Evolutionary conservation across 2,113 vertebrate genomes (phyloP), one percentile per base, ranked within the genome.

Genomic region (Fukomys damarensis): DNA sequence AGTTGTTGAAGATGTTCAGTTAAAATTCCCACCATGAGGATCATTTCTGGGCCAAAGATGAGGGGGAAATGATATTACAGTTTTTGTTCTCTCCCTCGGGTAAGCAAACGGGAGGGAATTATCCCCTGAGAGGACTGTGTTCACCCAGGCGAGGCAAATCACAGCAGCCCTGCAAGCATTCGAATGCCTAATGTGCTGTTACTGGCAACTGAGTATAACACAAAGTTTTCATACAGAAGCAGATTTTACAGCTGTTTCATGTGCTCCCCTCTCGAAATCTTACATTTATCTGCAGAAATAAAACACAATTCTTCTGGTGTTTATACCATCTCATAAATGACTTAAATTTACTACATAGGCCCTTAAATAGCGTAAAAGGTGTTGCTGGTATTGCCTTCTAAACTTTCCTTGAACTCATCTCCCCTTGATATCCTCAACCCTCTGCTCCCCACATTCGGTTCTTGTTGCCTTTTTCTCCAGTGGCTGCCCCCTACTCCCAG

Each of bases 71-170:
- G 63, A 89, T 93, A 91, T 91, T 86, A 85, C 85, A 95, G n/a
- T 83, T 76, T 88, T 91, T 95, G 43, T 56, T 91, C 61, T 95
- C 49, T 83, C 95, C 43, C 82, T 93, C 52, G 86, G 56, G 82
- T 95, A 93, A 92, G 88, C 35, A 95, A 96, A 96, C 1, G 5
- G 93, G 93, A 92, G 49, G 59, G 93, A 94, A 86, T 96, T 22
- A 89, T 88, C 72, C 70, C 59, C 86, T 32, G 49, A 56, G 89
- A 97, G 56, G 24, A 43, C 77, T 7, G 22, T 86, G 41, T 24
- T 89, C 65, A 89, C 68, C 59, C 77, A 91, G 35, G 93, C 56
- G 86, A 96, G 74, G 93, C 86, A 74, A 89, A 96, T 89, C 72
- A 80, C 68, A 70, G 72, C 72, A 94, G 89, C 86, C 17, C 38